A percentile compares a stretch with the other conserved stretches of the same genome.
Conservation (phyloP, 2,797 vertebrate genomes). For the Myiotriccus ornatus region DNA sequence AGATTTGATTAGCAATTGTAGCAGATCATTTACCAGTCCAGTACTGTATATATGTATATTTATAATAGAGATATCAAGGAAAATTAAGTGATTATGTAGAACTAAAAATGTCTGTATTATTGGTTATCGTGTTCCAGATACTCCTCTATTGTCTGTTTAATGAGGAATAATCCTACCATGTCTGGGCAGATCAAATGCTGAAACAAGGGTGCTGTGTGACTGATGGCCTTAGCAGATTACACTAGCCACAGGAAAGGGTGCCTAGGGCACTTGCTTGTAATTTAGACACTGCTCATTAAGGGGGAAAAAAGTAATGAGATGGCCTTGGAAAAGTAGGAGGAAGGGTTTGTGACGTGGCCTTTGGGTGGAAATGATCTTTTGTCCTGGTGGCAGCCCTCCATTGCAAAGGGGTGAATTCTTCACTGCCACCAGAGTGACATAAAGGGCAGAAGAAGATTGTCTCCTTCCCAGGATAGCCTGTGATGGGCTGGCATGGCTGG, state of each 20-base stretch:
- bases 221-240: not conserved
- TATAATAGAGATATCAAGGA: not conserved
- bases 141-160: not conserved
- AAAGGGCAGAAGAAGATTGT: not conserved
- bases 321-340: not conserved
- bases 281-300: not conserved
- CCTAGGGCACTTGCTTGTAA: not conserved
- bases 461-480: not conserved
- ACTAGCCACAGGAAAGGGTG: not conserved
- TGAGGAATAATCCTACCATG: not conserved
- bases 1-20: not conserved
- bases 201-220: not conserved
- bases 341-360: not conserved
- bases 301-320: not conserved
- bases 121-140: not conserved
- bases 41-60: not conserved
- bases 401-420: not conserved
- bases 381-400: not conserved
- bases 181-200: not conserved
- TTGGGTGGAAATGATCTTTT: not conserved
- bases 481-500: not conserved
- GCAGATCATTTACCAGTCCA: not conserved
- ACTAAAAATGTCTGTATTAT: not conserved
- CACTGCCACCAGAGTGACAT: not conserved
- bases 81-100: constrained; percentile 31